Base-by-base conservation (phyloP, 1,140 invertebrate genomes). In the Pseudomyrmex dendroicus region DNA sequence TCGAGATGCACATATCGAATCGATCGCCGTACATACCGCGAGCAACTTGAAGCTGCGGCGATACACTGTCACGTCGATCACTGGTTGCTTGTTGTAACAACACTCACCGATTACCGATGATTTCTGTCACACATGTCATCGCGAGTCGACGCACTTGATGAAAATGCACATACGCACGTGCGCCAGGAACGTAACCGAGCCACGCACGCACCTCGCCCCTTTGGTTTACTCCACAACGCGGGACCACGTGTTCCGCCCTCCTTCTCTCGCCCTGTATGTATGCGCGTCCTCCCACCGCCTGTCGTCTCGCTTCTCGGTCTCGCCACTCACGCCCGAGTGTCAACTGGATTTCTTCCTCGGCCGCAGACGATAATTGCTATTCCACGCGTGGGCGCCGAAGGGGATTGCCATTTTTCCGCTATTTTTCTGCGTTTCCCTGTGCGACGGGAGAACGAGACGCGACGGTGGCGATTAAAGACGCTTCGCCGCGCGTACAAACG, bases 281-380 rank as follows among this genome's bases (percentile, higher is more conserved):
- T 35, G 35, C 35, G 35, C 35, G 35, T 61, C 83, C 68, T 50
- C 54, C 54, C 52, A 56, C 50, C 66, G 4, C 48, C n/a, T n/a
- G 67, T 48, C 5, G 44, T 50, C 8, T 63, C 44, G 56, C 68
- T 50, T 54, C 56, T 70, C 82, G 64, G 17, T 59, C 62, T 68
- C 73, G 61, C 64, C 76, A 13, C 82, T 86, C 82, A 77, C 86
- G 78, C 88, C 73, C 86, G 82, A 91, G 88, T 92, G 94, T 95
- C 94, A 95, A 94, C 94, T 95, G 91, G 92, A 93, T 94, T 94
- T 95, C 93, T 95, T 94, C 91, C 94, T 95, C 77, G 94, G 92
- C 85, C 93, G 91, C 85, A 92, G 92, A 89, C 92, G 93, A 90
- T 92, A 93, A 94, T 94, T 83, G 72, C 83, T 91, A 93, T 93